phyloP scores from a whole-genome alignment of 2,888 invertebrate species.

The Melitaea athalia region DNA sequence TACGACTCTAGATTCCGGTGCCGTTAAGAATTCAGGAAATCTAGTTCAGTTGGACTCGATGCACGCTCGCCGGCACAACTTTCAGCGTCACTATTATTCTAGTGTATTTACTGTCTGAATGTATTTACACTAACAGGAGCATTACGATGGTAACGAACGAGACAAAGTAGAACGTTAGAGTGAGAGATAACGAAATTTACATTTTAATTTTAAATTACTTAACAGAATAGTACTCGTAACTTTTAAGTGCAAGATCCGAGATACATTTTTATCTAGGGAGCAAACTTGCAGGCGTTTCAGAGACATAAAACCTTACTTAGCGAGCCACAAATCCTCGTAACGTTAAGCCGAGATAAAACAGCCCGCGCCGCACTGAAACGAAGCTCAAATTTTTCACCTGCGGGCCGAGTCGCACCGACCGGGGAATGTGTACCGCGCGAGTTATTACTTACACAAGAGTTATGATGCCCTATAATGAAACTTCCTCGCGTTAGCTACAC shows the following conservation, averaged over 20 bases:
- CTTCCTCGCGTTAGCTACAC: conserved; percentile 57
- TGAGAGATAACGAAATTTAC: conserved; percentile 21
- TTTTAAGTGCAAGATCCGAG: conserved; percentile 52
- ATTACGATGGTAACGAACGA: conserved; percentile 15
- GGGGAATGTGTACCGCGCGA: conserved; percentile 62
- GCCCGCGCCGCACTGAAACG: conserved; percentile 72
- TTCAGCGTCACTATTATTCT: conserved; percentile 27
- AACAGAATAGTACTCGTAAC: conserved; percentile 30
- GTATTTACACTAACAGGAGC: conserved; percentile 13
- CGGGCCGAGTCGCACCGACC: conserved; percentile 50
- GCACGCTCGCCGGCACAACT: conserved; percentile 42
- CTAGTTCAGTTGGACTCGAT: conserved; percentile 55
- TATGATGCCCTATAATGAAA: conserved; percentile 75
- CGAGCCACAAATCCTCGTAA: conserved; percentile 81
- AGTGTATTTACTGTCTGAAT: conserved; percentile 21
- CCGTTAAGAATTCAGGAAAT: conserved; percentile 61
- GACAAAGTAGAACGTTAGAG: conserved; percentile 14
- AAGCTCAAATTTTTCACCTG: conserved; percentile 79
- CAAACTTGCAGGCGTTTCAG: conserved; percentile 72
- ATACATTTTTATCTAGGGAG: conserved; percentile 72
- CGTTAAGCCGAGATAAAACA: conserved; percentile 81
- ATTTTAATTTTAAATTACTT: conserved; percentile 28
- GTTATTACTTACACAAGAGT: conserved; percentile 76
- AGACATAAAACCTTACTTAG: conserved; percentile 81
- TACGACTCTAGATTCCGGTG: conserved; percentile 73